Percentiles rank a stretch among this genome's conserved stretches.
phyloP scores from a whole-genome alignment of 2,113 vertebrate genomes.

The Emydura subglobosa region DNA sequence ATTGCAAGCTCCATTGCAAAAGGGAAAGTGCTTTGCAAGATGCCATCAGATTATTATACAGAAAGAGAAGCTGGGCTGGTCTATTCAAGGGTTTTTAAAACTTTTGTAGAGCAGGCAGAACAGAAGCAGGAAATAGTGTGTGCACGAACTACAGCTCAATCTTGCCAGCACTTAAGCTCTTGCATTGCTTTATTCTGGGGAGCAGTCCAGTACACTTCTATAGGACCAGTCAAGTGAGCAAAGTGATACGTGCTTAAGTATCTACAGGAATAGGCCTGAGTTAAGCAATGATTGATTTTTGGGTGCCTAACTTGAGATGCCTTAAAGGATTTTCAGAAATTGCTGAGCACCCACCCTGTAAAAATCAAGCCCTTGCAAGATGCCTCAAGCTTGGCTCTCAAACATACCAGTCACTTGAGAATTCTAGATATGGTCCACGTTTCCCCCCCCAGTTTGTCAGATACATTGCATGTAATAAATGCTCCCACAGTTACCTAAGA shows the following conservation, averaged over 20 bases:
- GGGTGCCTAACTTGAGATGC: not conserved
- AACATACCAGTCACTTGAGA: not conserved
- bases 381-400: not conserved
- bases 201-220: not conserved
- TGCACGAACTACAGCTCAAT: not conserved
- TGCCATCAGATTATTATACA: constrained; percentile 17
- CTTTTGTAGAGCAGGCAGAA: not conserved
- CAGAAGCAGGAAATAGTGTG: not conserved
- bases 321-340: not conserved
- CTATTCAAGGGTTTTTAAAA: not conserved
- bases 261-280: not conserved
- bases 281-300: not conserved
- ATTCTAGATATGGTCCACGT: not conserved
- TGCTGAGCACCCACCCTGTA: not conserved
- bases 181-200: not conserved
- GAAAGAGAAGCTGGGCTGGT: not conserved
- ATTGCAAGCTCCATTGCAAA: constrained; percentile 19
- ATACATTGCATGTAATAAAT: not conserved
- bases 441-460: not conserved
- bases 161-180: not conserved
- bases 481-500: not conserved
- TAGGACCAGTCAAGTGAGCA: not conserved
- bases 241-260: not conserved
- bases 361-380: not conserved
- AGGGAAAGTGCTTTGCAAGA: constrained; percentile 15